These are phyloP conservation scores for Falcunculus frontatus DNA, from an alignment of 2,113 vertebrate genomes.

Conservation along the genomic window DNA sequence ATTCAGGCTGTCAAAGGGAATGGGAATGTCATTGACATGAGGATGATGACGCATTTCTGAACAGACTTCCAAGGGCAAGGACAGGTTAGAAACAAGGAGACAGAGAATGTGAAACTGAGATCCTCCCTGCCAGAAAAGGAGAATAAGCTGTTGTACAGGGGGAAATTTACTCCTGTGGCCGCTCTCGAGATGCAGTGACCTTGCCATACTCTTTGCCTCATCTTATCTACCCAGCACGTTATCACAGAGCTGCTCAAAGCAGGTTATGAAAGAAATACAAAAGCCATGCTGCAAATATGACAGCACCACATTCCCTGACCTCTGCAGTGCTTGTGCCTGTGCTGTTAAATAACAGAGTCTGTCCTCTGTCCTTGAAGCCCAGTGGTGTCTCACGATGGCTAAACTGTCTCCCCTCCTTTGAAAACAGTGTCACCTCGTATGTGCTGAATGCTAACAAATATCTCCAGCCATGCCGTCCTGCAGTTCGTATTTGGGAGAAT, in stretches of 20 bases:
- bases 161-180: not conserved
- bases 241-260: not conserved
- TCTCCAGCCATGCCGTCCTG: not conserved
- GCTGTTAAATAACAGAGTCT: not conserved
- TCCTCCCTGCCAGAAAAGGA: not conserved
- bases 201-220: not conserved
- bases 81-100: not conserved
- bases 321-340: not conserved
- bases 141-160: too few relatives aligned
- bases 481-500: not conserved
- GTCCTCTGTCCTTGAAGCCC: not conserved
- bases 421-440: accelerated
- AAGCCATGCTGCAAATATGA: not conserved
- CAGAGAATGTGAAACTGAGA: not conserved
- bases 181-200: not conserved
- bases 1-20: not conserved
- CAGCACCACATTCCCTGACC: not conserved
- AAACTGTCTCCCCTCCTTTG: not conserved
- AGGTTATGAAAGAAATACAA: not conserved
- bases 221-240: not conserved
- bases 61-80: not conserved
- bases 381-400: not conserved
- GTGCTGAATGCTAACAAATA: not conserved
- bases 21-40: not conserved
- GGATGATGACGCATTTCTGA: not conserved